Conservation (phyloP, 1,140 invertebrate species). For the Zaprionus ghesquierei region DNA sequence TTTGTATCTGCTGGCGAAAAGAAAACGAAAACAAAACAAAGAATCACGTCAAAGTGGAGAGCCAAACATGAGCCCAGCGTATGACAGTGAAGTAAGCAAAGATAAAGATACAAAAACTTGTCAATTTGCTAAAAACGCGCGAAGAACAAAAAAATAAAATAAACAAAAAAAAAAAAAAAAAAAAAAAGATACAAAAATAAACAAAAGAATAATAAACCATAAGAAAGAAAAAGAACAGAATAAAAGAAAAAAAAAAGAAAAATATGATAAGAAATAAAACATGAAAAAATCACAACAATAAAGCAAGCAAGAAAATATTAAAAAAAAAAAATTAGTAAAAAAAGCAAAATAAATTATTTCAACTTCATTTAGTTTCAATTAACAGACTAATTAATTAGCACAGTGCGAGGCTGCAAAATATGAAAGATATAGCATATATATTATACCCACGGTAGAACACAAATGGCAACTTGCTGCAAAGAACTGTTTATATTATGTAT, state of each 20-base stretch:
- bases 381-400: slow-evolving; percentile 44
- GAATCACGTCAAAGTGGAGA: slow-evolving; percentile 11
- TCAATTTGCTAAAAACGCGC: slow-evolving; percentile 22
- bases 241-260: too few relatives aligned
- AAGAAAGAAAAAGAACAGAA: too few relatives aligned
- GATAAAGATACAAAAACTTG: slow-evolving; percentile 2
- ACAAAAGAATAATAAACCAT: too few relatives aligned
- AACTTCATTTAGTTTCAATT: slow-evolving; percentile 39
- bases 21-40: slow-evolving; percentile 12
- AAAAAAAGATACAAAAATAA: too few relatives aligned
- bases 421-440: neutral
- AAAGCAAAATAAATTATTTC: slow-evolving; percentile 21
- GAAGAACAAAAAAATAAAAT: neutral
- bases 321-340: too few relatives aligned
- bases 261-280: too few relatives aligned
- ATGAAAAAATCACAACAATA: too few relatives aligned
- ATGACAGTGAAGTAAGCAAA: slow-evolving; percentile 9
- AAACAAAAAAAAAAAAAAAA: too few relatives aligned
- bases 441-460: neutral
- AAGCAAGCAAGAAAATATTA: too few relatives aligned
- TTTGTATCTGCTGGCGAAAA: neutral
- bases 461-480: neutral
- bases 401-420: neutral
- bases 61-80: slow-evolving; percentile 2
- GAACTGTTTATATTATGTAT: neutral